Evolutionary conservation across 2,113 vertebrate genomes (phyloP).

Genomic region (Erythrolamprus reginae): DNA sequence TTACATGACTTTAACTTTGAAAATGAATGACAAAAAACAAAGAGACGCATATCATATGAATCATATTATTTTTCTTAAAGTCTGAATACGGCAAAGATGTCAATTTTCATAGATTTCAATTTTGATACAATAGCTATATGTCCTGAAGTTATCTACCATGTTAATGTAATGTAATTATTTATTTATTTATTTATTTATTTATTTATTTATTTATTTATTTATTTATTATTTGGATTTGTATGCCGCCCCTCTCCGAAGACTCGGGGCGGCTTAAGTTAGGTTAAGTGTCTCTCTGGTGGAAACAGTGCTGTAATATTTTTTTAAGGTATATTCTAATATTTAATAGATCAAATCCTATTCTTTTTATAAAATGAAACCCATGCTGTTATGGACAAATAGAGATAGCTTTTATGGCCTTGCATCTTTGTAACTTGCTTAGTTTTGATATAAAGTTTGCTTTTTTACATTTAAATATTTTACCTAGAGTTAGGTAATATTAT

Average conservation of each 20-base stretch:
- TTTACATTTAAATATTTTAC: constrained; percentile 30
- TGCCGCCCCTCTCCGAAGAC: too few species aligned
- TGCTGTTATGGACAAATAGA: constrained; percentile 30
- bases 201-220: too few species aligned
- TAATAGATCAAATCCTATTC: constrained; percentile 49
- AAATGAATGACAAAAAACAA: constrained; percentile 3
- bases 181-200: too few species aligned
- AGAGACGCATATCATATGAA: background rate
- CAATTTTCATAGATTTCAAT: constrained; percentile 38
- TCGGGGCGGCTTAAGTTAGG: too few species aligned
- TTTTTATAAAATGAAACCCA: constrained; percentile 52
- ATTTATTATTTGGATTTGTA: too few species aligned
- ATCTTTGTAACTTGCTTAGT: constrained; percentile 43
- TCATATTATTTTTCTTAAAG: constrained; percentile 27
- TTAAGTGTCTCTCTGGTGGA: constrained; percentile 60
- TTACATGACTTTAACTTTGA: background rate
- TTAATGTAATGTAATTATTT: constrained; percentile 64
- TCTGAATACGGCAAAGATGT: background rate
- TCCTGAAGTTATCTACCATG: constrained; percentile 49
- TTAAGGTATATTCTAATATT: constrained; percentile 45
- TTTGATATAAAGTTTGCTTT: constrained; percentile 54
- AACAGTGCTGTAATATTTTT: constrained; percentile 29
- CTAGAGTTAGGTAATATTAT: constrained; percentile 44
- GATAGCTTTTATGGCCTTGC: constrained; percentile 44
- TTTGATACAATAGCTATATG: constrained; percentile 35